These are phyloP conservation scores for Lordiphosa fenestrarum DNA, from an alignment of 2,888 invertebrate species.

Conservation along the genomic window DNA sequence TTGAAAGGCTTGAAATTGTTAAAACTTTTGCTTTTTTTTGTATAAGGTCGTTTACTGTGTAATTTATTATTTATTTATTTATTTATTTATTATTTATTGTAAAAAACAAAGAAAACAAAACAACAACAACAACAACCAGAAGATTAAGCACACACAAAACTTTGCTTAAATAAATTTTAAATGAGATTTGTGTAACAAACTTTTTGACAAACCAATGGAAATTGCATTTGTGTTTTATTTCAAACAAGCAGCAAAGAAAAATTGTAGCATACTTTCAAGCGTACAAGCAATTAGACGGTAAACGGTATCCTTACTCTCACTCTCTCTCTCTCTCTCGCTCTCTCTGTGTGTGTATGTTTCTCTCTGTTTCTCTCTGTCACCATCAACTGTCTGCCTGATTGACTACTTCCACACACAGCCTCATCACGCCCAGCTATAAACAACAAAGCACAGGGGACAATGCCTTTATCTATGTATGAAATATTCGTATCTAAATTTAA, in stretches of 20 bases:
- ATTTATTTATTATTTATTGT: conserved; percentile 72
- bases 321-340: conserved; percentile 4
- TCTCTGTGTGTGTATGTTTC: too few relatives aligned
- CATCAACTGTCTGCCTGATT: conserved; percentile 3
- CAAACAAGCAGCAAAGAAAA: conserved; percentile 1
- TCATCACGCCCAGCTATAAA: too few relatives aligned
- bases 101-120: conserved; percentile 45
- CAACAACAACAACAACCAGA: conserved; percentile 32
- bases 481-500: conserved; percentile 34
- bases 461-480: conserved; percentile 49
- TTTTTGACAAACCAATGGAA: conserved; percentile 63
- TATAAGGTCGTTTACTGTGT: conserved; percentile 71
- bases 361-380: conserved; percentile 3
- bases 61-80: conserved; percentile 72
- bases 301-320: conserved; percentile 17
- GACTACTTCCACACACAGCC: conserved; percentile 5
- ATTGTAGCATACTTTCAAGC: conserved; percentile 55
- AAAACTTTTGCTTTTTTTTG: conserved; percentile 43
- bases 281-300: conserved; percentile 23
- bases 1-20: conserved; percentile 58
- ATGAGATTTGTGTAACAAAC: conserved; percentile 62
- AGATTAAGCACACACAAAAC: conserved; percentile 48
- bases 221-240: conserved; percentile 60
- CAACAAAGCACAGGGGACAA: too few relatives aligned
- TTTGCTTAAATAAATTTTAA: conserved; percentile 70